Percentiles rank a stretch among this genome's conserved stretches.
phyloP scores from a whole-genome alignment of 1,140 invertebrate species.

The Ostrea edulis region DNA sequence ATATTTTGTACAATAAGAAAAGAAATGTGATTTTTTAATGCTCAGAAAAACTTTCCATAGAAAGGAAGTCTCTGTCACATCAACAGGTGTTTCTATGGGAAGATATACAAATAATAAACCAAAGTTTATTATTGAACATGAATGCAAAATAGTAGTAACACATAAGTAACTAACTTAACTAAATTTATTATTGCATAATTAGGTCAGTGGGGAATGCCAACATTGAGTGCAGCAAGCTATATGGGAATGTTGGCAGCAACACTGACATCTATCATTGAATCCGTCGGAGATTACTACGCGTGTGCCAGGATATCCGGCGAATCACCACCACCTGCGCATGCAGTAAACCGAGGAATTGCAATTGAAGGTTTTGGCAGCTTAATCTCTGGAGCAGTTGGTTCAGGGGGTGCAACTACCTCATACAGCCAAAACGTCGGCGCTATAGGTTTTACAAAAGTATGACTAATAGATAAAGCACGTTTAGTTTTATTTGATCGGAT shows the following conservation, averaged over 20 bases:
- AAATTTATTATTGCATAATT: neutral
- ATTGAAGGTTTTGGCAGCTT: constrained; percentile 92
- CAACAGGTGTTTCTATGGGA: too few species aligned
- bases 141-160: too few species aligned
- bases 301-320: constrained; percentile 90
- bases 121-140: too few species aligned
- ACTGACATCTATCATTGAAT: constrained; percentile 91
- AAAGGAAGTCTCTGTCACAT: too few species aligned
- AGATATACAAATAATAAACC: too few species aligned
- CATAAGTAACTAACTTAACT: too few species aligned
- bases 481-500: neutral
- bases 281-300: constrained; percentile 94
- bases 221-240: constrained; percentile 86
- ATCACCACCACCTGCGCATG: constrained; percentile 90
- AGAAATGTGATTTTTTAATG: too few species aligned
- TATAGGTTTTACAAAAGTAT: constrained; percentile 86
- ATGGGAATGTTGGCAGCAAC: constrained; percentile 93
- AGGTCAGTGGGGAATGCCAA: constrained; percentile 93
- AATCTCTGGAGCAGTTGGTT: constrained; percentile 90
- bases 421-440: constrained; percentile 92
- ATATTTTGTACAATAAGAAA: too few species aligned
- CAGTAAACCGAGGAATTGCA: constrained; percentile 82
- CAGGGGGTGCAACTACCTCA: constrained; percentile 91
- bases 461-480: neutral
- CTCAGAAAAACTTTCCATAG: too few species aligned